Conservation (phyloP, 2,797 vertebrate genomes). For the Tympanoctomys barrerae region DNA sequence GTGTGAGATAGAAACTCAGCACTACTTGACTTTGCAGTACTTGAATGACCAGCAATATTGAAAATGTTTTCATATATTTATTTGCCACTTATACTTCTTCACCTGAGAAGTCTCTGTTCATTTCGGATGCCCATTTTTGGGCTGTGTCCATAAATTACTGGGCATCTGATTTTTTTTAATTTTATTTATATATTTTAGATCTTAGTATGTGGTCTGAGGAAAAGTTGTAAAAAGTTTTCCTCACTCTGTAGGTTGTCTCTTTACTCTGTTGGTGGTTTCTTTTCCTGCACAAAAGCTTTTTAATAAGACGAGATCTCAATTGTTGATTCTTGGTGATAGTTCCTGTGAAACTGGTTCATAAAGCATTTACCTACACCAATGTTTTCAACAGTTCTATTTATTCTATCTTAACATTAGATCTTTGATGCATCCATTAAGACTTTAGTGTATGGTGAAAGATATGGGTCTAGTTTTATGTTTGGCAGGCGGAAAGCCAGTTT, state of each 20-base stretch:
- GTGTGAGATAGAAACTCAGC: not conserved
- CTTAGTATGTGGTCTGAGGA: not conserved
- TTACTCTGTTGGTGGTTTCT: not conserved
- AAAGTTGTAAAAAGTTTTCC: not conserved
- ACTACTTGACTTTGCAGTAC: not conserved
- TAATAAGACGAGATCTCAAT: not conserved
- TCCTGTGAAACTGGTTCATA: not conserved
- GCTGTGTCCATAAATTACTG: not conserved
- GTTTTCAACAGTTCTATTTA: not conserved
- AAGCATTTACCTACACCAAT: not conserved
- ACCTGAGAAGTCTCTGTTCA: not conserved
- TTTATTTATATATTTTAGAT: not conserved
- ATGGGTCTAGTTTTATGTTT: not conserved
- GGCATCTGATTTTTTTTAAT: not conserved
- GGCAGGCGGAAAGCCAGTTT: not conserved
- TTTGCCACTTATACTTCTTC: not conserved
- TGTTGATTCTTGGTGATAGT: not conserved
- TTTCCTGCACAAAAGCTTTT: not conserved
- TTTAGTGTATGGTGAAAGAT: not conserved
- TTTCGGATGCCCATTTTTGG: not conserved
- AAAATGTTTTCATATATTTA: not conserved
- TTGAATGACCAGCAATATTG: not conserved
- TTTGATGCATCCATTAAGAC: not conserved
- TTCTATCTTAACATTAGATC: not conserved
- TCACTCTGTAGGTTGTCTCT: not conserved